phyloP scores from a whole-genome alignment of 1,140 invertebrate species.

The Fopius arisanus region DNA sequence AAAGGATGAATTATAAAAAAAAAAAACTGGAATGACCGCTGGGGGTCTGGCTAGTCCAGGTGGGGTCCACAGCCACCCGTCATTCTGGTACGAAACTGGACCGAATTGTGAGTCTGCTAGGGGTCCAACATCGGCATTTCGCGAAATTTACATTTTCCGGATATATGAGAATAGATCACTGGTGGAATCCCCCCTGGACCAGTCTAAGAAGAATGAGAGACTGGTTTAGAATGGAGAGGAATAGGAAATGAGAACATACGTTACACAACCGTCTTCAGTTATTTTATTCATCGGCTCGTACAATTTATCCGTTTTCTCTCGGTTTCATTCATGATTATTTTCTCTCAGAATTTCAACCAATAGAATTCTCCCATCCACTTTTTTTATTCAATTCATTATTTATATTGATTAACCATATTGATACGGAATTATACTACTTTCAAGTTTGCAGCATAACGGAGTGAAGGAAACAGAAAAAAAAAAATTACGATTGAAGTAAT shows the following conservation, averaged over 20 bases:
- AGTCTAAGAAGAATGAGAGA: slow-evolving; percentile 28
- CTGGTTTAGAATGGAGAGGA: slow-evolving; percentile 28
- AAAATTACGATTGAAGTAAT: too few species aligned
- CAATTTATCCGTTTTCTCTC: too few species aligned
- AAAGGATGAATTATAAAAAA: slow-evolving; percentile 13
- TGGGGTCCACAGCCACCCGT: slow-evolving; percentile 61
- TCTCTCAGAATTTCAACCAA: too few species aligned
- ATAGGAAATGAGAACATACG: neutral
- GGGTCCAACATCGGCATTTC: slow-evolving; percentile 11
- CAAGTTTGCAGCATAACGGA: too few species aligned
- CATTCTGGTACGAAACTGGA: slow-evolving; percentile 49
- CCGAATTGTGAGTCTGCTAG: slow-evolving; percentile 33
- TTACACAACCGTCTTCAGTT: neutral
- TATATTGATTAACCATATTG: too few species aligned
- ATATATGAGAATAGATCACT: slow-evolving; percentile 8
- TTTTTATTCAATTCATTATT: too few species aligned
- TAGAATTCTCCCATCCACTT: too few species aligned
- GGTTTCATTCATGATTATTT: too few species aligned
- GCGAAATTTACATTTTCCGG: slow-evolving; percentile 27
- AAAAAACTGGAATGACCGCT: slow-evolving; percentile 58
- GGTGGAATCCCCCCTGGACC: slow-evolving; percentile 19
- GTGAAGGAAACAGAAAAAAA: too few species aligned
- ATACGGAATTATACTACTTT: too few species aligned
- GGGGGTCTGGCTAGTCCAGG: slow-evolving; percentile 61
- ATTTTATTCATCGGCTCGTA: neutral